A percentile compares a stretch with the other conserved stretches of the same genome.
phyloP scores from a whole-genome alignment of 2,888 invertebrate species.

The Idaea straminata region DNA sequence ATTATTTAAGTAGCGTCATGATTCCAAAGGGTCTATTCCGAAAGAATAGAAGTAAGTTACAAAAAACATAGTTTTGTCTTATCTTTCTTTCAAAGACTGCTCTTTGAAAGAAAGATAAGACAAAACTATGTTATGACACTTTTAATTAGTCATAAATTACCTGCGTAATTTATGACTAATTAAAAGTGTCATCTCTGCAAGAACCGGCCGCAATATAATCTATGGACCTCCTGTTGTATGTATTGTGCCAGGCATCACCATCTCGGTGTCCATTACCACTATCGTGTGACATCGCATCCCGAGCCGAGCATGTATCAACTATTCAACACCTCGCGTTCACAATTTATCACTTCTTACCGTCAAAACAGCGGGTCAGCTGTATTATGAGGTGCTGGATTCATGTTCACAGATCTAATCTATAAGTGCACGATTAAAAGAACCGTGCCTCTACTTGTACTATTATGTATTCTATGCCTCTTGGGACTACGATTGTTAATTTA shows the following conservation, averaged over 20 bases:
- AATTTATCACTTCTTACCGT: background rate
- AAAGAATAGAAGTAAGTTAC: no score
- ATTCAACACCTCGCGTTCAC: background rate
- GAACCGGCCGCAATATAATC: background rate
- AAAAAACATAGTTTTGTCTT: no score
- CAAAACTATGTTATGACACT: no score
- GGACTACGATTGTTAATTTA: no score
- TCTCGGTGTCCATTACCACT: slow-evolving; percentile 64
- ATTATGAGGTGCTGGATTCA: background rate
- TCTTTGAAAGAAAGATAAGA: no score
- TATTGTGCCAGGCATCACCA: slow-evolving; percentile 31
- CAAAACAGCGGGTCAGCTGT: background rate
- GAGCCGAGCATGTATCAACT: slow-evolving; percentile 7
- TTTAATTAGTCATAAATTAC: no score
- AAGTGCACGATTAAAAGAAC: no score
- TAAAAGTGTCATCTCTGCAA: background rate
- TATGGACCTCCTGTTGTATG: background rate
- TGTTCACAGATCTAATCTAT: background rate
- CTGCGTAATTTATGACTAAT: background rate
- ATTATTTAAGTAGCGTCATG: no score
- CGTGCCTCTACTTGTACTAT: no score
- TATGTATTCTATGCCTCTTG: no score
- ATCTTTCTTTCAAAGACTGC: no score
- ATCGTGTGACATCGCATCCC: slow-evolving; percentile 59
- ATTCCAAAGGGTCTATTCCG: no score